Conservation (phyloP, 2,888 invertebrate genomes). For the Euzetes globulus region DNA sequence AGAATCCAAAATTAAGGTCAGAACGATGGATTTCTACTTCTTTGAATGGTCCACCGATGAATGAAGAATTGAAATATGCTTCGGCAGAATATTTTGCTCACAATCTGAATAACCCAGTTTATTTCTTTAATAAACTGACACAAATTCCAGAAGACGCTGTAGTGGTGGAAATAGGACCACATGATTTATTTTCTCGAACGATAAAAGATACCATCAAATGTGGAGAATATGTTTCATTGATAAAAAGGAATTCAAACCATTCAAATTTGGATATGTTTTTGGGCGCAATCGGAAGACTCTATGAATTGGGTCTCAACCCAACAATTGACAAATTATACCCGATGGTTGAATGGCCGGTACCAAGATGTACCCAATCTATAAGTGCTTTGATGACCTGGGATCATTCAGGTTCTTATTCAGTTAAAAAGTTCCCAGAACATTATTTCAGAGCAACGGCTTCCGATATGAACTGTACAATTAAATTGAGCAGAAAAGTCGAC, state of each 20-base stretch:
- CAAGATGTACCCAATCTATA: conserved; percentile 81
- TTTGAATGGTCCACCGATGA: conserved; percentile 71
- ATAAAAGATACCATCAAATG: conserved; percentile 70
- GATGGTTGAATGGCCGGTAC: conserved; percentile 67
- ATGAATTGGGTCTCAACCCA: conserved; percentile 70
- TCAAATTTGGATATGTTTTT: conserved; percentile 57
- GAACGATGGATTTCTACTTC: conserved; percentile 86
- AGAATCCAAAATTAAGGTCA: conserved; percentile 67
- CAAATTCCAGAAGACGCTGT: conserved; percentile 80
- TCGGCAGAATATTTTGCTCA: conserved; percentile 92
- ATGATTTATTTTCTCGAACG: conserved; percentile 85
- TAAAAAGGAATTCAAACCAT: conserved; percentile 64
- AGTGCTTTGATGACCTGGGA: conserved; percentile 83
- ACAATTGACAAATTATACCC: conserved; percentile 61
- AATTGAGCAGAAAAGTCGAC: conserved; percentile 40
- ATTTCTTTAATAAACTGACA: conserved; percentile 77
- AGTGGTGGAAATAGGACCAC: conserved; percentile 87
- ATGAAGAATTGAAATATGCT: conserved; percentile 54
- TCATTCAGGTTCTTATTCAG: conserved; percentile 55
- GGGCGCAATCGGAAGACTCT: conserved; percentile 65
- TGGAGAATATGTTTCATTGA: conserved; percentile 69
- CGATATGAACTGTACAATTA: neutral
- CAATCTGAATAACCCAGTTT: conserved; percentile 84
- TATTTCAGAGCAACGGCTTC: conserved; percentile 9
- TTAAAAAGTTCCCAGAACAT: conserved; percentile 35